Evolutionary conservation across 2,797 vertebrate species (phyloP), one percentile per base, ranked within the genome.

Genomic region (Poecilia gillii): DNA sequence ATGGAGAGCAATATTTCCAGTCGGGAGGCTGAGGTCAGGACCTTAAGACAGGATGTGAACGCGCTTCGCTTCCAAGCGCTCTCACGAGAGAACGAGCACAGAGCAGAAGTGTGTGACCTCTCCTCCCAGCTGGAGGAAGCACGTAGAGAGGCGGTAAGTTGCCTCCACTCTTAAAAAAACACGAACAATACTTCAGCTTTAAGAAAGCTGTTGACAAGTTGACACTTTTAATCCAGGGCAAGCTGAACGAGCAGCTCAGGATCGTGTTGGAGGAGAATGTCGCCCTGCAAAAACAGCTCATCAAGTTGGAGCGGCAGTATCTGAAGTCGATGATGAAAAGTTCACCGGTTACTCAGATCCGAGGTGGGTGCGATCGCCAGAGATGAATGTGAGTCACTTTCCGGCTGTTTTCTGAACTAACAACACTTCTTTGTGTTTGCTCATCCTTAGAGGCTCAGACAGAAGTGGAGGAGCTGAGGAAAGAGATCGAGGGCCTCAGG

Each of bases 261-360:
- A 87, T 80, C 0, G 93, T 96, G 49, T 68, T 97, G 90, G 95
- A 96, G 90, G 95, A 97, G 83, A 97, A 97, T 13, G 93, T 93
- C 7, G 81, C 89, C 68, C 83, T 97, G 28, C 96, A 97, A 86
- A 95, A 94, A 25, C 95, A 95, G 77, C 86, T 96, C 76, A 94
- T 95, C 85, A 95, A 89, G 81, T 76, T 95, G 70, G 95, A 97
- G 74, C 92, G 93, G 36, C 95, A 92, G 46, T 91, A 93, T 23
- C 91, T 95, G 49, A 91, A 85, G 20, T 89, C 92, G 23, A 92
- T 94, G 62, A 82, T 88, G 66, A 93, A 93, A 57, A 77, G 85
- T 16, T 81, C 88, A 0, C 85, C 95, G 18, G 76, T 81, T n/a
- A 39, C 84, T 45, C 91, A 94, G 80, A 91, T 96, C 73, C 86